Evolutionary conservation across 2,113 vertebrate genomes (phyloP).

Genomic region (Epinephelus fuscoguttatus): DNA sequence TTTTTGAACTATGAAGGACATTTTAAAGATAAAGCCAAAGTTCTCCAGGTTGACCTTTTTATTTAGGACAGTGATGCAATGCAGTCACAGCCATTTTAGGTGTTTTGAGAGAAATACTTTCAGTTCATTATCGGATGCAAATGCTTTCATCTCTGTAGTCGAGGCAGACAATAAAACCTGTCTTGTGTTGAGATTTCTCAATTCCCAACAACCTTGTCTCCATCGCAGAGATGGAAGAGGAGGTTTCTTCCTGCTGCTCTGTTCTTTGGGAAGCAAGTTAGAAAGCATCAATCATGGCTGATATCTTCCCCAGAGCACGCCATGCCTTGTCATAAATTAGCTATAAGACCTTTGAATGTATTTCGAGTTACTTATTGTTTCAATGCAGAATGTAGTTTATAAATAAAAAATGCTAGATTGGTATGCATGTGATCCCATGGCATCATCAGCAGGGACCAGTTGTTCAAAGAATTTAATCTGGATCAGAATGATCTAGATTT

Average conservation of each 20-base stretch:
- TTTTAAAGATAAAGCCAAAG: not conserved
- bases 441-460: not conserved
- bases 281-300: conserved; percentile 17
- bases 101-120: conserved; percentile 18
- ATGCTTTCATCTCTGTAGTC: conserved; percentile 19
- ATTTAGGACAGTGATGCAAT: not conserved
- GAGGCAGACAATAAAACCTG: conserved; percentile 14
- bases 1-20: not conserved
- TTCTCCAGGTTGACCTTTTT: not conserved
- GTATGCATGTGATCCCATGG: not conserved
- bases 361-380: not conserved
- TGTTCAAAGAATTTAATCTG: no score
- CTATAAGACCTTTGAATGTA: not conserved
- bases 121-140: not conserved
- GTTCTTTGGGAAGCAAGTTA: conserved; percentile 9
- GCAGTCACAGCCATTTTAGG: not conserved
- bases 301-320: conserved; percentile 11
- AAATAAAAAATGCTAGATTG: not conserved
- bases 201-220: conserved; percentile 30
- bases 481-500: no score
- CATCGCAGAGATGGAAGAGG: conserved; percentile 19
- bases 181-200: conserved; percentile 32
- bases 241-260: conserved; percentile 27
- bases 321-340: conserved; percentile 4
- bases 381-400: conserved; percentile 4